Percentiles rank a stretch among this genome's conserved stretches.
Conservation (phyloP, 1,140 invertebrate species). For the Bilobella aurantiaca region DNA sequence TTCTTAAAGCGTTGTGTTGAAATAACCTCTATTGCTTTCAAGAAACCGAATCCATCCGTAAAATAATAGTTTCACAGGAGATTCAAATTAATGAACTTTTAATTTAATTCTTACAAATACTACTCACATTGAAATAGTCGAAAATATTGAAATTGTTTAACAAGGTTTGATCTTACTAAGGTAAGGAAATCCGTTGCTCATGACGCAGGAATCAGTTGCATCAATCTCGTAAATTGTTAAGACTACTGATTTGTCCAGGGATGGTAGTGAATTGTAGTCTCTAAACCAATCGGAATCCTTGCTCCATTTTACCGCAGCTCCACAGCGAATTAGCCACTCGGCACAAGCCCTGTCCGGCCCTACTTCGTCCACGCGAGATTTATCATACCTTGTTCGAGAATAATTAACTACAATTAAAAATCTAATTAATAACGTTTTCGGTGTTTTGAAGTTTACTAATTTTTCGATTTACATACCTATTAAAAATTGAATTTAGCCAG, state of each 20-base stretch:
- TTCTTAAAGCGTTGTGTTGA: too few relatives aligned
- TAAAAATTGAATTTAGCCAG: background rate
- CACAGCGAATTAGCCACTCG: slow-evolving; percentile 77
- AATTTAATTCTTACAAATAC: too few relatives aligned
- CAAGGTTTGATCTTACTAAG: background rate
- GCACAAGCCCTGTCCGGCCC: slow-evolving; percentile 79
- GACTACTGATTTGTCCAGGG: slow-evolving; percentile 37
- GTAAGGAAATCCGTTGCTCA: slow-evolving; percentile 40
- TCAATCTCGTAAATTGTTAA: slow-evolving; percentile 58
- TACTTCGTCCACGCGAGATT: slow-evolving; percentile 55
- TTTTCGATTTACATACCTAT: background rate
- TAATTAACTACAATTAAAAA: too few relatives aligned
- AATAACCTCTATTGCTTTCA: too few relatives aligned
- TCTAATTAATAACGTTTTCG: background rate
- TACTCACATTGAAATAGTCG: too few relatives aligned
- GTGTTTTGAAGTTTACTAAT: background rate
- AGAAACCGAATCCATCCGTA: too few relatives aligned
- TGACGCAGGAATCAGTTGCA: slow-evolving; percentile 63
- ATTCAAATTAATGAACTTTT: too few relatives aligned
- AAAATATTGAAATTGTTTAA: background rate
- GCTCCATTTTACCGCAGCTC: slow-evolving; percentile 60
- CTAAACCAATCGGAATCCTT: slow-evolving; percentile 41
- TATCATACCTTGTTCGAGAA: slow-evolving; percentile 41
- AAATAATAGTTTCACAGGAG: too few relatives aligned
- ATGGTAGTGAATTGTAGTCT: slow-evolving; percentile 62